Evolutionary conservation across 1,140 invertebrate species (phyloP).

Genomic region (Harpegnathos saltator): DNA sequence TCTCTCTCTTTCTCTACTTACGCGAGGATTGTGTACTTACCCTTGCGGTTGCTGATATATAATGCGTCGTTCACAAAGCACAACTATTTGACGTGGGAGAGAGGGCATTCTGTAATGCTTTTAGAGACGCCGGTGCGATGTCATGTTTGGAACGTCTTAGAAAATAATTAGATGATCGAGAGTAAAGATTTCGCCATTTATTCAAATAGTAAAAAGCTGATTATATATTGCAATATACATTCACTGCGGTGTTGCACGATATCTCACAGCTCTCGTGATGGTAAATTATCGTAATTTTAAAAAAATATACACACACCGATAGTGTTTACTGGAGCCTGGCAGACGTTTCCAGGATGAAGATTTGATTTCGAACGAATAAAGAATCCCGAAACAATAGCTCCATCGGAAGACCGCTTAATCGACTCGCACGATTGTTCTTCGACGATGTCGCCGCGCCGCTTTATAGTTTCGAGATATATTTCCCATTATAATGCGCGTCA

Average conservation of each 20-base stretch:
- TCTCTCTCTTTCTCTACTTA: slow-evolving; percentile 2
- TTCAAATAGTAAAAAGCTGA: background rate
- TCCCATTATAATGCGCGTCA: slow-evolving; percentile 56
- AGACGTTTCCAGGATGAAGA: background rate
- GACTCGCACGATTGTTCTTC: background rate
- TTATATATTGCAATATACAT: background rate
- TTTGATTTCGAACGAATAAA: background rate
- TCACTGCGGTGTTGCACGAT: no score
- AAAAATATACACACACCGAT: background rate
- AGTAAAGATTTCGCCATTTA: background rate
- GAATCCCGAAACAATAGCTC: background rate
- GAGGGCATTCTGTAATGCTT: slow-evolving; percentile 14
- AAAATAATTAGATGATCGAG: background rate
- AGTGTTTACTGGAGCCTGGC: no score
- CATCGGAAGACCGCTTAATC: background rate
- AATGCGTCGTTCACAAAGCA: no score
- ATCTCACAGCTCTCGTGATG: no score
- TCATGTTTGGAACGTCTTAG: background rate
- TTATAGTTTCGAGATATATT: slow-evolving; percentile 34
- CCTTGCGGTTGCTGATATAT: background rate
- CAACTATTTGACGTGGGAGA: background rate
- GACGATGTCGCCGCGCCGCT: background rate
- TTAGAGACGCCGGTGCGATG: background rate
- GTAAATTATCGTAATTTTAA: background rate
- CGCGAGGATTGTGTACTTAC: background rate